A percentile compares a stretch with the other conserved stretches of the same genome.
Evolutionary conservation across 2,888 invertebrate species (phyloP).

Genomic region (Digitonthophagus gazella): DNA sequence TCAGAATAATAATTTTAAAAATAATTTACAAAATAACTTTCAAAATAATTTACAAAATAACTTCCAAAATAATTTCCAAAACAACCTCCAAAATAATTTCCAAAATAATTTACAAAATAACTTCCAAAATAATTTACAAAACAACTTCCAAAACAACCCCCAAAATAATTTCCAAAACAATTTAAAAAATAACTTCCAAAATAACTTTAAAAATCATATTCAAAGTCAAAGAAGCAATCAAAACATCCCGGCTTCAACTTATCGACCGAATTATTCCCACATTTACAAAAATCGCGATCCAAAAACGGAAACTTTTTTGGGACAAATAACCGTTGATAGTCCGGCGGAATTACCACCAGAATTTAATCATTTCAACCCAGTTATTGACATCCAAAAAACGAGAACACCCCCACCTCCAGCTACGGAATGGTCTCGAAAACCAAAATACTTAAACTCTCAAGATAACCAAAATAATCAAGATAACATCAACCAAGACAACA

Average conservation of each 20-base stretch:
- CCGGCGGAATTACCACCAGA: constrained; percentile 53
- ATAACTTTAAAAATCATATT: too few relatives aligned
- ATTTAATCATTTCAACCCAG: constrained; percentile 14
- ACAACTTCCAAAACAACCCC: too few relatives aligned
- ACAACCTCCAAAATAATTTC: too few relatives aligned
- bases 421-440: constrained; percentile 3
- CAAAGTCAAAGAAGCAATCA: too few relatives aligned
- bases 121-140: too few relatives aligned
- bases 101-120: too few relatives aligned
- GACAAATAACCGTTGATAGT: constrained; percentile 62
- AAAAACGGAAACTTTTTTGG: constrained; percentile 62
- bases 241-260: constrained; percentile 23
- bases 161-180: constrained; percentile 38
- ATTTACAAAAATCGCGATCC: constrained; percentile 61
- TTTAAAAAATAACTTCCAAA: too few relatives aligned
- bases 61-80: too few relatives aligned
- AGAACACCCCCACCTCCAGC: constrained; percentile 9
- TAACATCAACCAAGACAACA: not conserved
- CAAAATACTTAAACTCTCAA: not conserved
- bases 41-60: too few relatives aligned
- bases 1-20: too few relatives aligned
- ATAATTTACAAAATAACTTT: too few relatives aligned
- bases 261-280: constrained; percentile 54
- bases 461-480: constrained; percentile 5
- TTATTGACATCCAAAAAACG: not conserved